Percentiles rank a stretch among this genome's conserved stretches.
phyloP scores from a whole-genome alignment of 2,113 vertebrate species.

The Sigmodon hispidus region DNA sequence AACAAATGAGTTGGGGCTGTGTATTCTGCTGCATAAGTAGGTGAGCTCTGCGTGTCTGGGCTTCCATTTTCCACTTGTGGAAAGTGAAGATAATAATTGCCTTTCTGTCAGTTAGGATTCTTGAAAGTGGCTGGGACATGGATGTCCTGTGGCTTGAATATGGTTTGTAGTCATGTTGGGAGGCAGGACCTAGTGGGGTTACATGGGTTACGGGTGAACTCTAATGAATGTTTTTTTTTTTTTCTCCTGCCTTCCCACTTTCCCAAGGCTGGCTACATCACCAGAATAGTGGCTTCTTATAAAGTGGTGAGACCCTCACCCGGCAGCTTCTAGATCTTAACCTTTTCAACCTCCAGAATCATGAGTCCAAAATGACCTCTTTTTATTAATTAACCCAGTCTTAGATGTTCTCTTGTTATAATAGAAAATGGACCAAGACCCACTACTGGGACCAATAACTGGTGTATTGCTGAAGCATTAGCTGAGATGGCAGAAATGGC shows the following conservation, averaged over 20 bases:
- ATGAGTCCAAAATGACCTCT: neutral
- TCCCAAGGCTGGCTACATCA: neutral
- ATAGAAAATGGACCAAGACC: neutral
- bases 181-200: neutral
- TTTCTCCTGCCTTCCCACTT: neutral
- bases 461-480: too few species aligned
- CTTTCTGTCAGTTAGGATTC: neutral
- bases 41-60: neutral
- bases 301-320: neutral
- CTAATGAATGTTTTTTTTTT: neutral
- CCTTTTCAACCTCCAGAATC: neutral
- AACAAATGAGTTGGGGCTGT: neutral
- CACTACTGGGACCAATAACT: neutral
- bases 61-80: neutral
- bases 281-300: neutral
- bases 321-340: neutral
- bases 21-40: neutral
- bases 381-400: neutral
- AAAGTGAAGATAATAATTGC: neutral
- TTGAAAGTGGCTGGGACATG: neutral
- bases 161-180: neutral
- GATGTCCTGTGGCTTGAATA: neutral
- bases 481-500: too few species aligned
- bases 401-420: neutral
- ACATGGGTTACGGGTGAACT: neutral